Base-by-base conservation (phyloP, 2,888 invertebrate genomes). In the Pandemis cinnamomeana region DNA sequence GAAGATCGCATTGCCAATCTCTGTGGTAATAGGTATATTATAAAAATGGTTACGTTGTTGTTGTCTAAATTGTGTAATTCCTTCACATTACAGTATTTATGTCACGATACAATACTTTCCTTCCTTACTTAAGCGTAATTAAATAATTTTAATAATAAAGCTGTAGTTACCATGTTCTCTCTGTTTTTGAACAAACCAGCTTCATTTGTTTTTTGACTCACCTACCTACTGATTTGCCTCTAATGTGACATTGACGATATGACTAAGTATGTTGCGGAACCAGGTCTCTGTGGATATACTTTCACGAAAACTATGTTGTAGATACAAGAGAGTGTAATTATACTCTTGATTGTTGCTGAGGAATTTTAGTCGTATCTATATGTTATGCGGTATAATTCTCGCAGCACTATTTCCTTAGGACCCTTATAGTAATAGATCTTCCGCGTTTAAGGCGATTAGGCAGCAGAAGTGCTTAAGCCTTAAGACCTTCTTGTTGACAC, bases 401-500 rank as follows among this genome's bases (percentile, higher is more conserved):
- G 7, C 41, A 36, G 20, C 61, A 67, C 67, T 71, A 70, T 70
- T 67, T 67, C 62, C 55, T 67, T 74, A 67, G 67, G 67, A 46
- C 15, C 61, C 44, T 46, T 71, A 55, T 62, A 71, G 71, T 71
- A 66, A 62, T 44, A 74, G 68, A 74, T 70, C 61, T 72, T 48
- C 67, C 67, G 41, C 63, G 51, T 73, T 69, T 73, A 74, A 74
- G 71, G 61, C 70, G 74, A 74, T 74, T 74, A 74, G 36, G 60
- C 5, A n/a, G 44, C 67, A 36, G 70, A 51, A 70, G 60, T 62
- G 53, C 74, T 74, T 67, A 71, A 73, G 60, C 66, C 53, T 73
- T 73, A 73, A 78, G 77, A 80, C 81, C 81, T 84, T 82, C 81
- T 79, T 80, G 81, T 81, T 82, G 85, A 80, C 84, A 84, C 86